Evolutionary conservation across 2,113 vertebrate species (phyloP), one percentile per base, ranked within the genome.

Genomic region (western clawed frog (Xenopus tropicalis)): DNA sequence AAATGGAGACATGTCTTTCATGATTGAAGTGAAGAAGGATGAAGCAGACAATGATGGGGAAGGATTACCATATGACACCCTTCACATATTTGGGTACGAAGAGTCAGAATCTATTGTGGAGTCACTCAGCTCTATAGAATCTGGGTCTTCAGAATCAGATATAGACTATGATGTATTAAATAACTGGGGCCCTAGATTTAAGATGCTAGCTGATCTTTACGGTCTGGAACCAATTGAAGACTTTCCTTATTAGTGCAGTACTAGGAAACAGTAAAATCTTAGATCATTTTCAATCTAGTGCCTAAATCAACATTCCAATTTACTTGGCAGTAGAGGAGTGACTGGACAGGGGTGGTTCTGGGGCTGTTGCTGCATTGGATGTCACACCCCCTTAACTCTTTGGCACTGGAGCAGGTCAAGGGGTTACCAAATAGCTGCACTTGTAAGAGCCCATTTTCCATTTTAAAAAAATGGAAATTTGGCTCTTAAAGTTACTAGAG

Each of bases 131-230:
- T 97, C 97, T 1, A 74, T 99, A 82, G 91, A 84, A 1, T 93
- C 91, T 0, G 88, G 91, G 3, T 98, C 97, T 14, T 88, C 88
- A 0, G 91, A 88, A 44, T 96, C 93, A 0, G 94, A 95, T 75
- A 67, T 94, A 66, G 94, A 99, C 66, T 99, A 98, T 11, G 95
- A 99, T 85, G 94, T 98, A 79, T 91, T 99, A 69, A 95, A 83
- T 1, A 94, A 98, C 77, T 99, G 97, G 97, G 97, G 97, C 0
- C 96, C 97, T 17, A 84, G 96, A 57, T 98, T 99, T 88, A 92
- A 92, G 85, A 95, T 94, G 87, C 83, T 99, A 80, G 95, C 97
- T 0, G 93, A 98, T 86, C 86, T 99, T 25, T 99, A 99, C 0
- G 93, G 95, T 21, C 86, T 90, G 3, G 94, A 96, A 3, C 80